A percentile compares a stretch with the other conserved stretches of the same genome.
These are phyloP conservation scores for Euwallacea fornicatus DNA, from an alignment of 1,140 invertebrate species.

Conservation along the genomic window DNA sequence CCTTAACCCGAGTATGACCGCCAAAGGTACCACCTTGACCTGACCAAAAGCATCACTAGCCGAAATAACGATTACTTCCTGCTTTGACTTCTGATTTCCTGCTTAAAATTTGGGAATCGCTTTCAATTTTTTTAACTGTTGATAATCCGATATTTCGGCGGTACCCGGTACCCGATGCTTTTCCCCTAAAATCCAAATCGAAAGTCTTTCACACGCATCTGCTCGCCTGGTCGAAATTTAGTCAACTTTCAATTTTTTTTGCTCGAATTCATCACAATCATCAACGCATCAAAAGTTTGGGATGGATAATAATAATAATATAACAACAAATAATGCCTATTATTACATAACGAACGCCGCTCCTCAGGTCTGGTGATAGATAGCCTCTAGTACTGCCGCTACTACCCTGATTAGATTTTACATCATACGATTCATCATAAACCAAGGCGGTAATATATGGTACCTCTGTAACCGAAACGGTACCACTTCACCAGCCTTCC, in stretches of 20 bases:
- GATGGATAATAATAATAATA: no score
- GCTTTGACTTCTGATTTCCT: conserved; percentile 7
- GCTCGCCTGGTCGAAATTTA: conserved; percentile 7
- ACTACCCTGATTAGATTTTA: conserved; percentile 8
- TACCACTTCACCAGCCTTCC: not conserved
- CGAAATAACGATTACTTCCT: not conserved
- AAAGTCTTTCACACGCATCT: not conserved
- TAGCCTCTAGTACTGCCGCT: not conserved
- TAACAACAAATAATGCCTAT: no score
- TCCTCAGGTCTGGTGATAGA: no score
- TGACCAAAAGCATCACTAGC: not conserved
- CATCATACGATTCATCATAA: conserved; percentile 16
- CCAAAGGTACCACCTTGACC: not conserved
- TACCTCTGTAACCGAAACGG: not conserved
- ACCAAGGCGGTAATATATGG: not conserved
- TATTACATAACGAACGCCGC: no score
- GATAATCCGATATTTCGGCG: not conserved
- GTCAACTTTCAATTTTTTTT: conserved; percentile 20
- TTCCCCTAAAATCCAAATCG: conserved; percentile 7
- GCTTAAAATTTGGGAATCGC: conserved; percentile 10
- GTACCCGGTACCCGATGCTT: not conserved
- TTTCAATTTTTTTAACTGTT: conserved; percentile 14
- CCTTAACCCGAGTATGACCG: no score
- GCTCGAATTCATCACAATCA: not conserved
- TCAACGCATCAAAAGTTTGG: no score